Base-by-base conservation (phyloP, 2,113 vertebrate species). In the Bubalus kerabau region DNA sequence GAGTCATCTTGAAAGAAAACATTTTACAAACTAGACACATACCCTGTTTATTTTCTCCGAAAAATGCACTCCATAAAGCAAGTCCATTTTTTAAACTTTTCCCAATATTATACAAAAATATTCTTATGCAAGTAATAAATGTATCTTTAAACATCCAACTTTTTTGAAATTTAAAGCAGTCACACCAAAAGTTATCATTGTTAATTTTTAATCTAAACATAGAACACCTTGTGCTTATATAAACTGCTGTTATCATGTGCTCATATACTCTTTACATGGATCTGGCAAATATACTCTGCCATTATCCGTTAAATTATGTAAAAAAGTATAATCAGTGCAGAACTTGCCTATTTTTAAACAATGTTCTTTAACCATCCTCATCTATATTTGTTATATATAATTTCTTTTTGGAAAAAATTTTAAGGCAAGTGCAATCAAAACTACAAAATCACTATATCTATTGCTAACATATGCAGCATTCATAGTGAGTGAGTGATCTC, bases 41-140 rank as follows among this genome's bases (percentile, higher is more conserved):
- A 98, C 98, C 98, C 98, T 99, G 98, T 98, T 98, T 98, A 97
- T 98, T 99, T 98, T 98, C 96, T 99, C 97, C 96, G 97, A 98
- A 99, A 98, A 98, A 98, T 98, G 96, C 93, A 98, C 97, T 97
- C 89, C 97, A 98, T 98, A 98, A 99, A 99, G 98, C 97, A 99
- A 98, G 85, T 98, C 96, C 95, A 76, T 40, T 88, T 97, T 98
- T 98, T 97, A 98, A 98, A 98, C 59, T 98, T 98, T 97, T 97
- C 98, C n/a, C 40, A 96, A 94, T 98, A 98, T 97, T 85, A 98
- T 99, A 99, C 98, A 99, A 99, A 99, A 99, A 99, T 99, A 99
- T 98, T 98, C 82, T 98, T 99, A 98, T 98, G 96, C 98, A 98
- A 98, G 98, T 98, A 99, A 98, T 98, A 97, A 98, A 96, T 93